phyloP scores from a whole-genome alignment of 1,140 invertebrate genomes.

The Drosophila gunungcola region DNA sequence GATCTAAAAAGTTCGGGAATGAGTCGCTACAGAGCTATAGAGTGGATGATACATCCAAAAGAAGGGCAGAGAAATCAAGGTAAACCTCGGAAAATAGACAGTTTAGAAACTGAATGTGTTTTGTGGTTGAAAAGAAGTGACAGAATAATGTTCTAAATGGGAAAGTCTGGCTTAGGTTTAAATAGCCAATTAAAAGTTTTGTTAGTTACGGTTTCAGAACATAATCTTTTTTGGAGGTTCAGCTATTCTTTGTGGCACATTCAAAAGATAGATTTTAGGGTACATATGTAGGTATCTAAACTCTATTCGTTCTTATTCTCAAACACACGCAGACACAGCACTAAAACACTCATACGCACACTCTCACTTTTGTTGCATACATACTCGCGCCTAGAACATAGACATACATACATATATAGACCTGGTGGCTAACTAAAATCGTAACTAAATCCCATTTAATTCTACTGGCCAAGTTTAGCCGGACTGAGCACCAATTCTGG shows the following conservation, averaged over 20 bases:
- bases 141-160: slow-evolving; percentile 22
- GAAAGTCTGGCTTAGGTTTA: background rate
- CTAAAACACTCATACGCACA: slow-evolving; percentile 11
- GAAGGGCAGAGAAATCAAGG: background rate
- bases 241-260: slow-evolving; percentile 66
- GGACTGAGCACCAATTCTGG: slow-evolving; percentile 84
- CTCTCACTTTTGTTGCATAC: slow-evolving; percentile 11
- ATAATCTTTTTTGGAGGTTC: slow-evolving; percentile 30
- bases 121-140: slow-evolving; percentile 21
- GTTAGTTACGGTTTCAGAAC: slow-evolving; percentile 14
- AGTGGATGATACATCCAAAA: slow-evolving; percentile 11
- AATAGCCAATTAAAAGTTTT: slow-evolving; percentile 9
- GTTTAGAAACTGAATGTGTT: slow-evolving; percentile 60
- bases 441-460: slow-evolving; percentile 48
- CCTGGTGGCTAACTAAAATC: slow-evolving; percentile 70
- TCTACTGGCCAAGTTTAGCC: slow-evolving; percentile 82
- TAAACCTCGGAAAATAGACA: slow-evolving; percentile 26
- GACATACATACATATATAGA: slow-evolving; percentile 37
- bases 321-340: slow-evolving; percentile 10
- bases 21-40: slow-evolving; percentile 2
- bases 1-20: slow-evolving; percentile 16
- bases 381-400: slow-evolving; percentile 41
- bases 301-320: slow-evolving; percentile 7
- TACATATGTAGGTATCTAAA: slow-evolving; percentile 25
- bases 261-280: slow-evolving; percentile 63